Conservation (phyloP, 1,140 invertebrate species). For the Drosophila trapezifrons region DNA sequence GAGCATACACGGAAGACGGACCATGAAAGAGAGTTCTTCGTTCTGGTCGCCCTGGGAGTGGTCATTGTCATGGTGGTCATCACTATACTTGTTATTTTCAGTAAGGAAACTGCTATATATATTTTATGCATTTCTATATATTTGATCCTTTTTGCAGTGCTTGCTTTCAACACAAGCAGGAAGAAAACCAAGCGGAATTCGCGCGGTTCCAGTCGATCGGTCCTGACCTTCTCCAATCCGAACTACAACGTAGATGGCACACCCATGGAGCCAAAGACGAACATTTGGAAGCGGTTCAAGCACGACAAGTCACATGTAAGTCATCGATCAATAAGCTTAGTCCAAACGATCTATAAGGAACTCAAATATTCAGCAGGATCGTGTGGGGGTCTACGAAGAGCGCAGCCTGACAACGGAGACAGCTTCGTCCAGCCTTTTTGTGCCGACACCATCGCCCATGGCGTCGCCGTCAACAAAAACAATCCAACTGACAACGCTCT, state of each 20-base stretch:
- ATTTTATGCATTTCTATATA: neutral
- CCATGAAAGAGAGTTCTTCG: slow-evolving; percentile 64
- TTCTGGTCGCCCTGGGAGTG: slow-evolving; percentile 71
- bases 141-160: slow-evolving; percentile 70
- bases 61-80: slow-evolving; percentile 78
- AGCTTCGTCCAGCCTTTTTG: slow-evolving; percentile 80
- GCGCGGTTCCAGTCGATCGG: slow-evolving; percentile 86
- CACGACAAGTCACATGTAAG: slow-evolving; percentile 89
- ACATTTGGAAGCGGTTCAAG: slow-evolving; percentile 89
- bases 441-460: slow-evolving; percentile 81
- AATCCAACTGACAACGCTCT: slow-evolving; percentile 81
- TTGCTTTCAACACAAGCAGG: slow-evolving; percentile 85
- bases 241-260: slow-evolving; percentile 86
- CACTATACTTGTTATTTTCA: slow-evolving; percentile 76
- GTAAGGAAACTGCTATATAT: slow-evolving; percentile 44
- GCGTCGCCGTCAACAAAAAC: slow-evolving; percentile 80
- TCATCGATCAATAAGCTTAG: neutral
- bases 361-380: slow-evolving; percentile 64
- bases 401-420: slow-evolving; percentile 82
- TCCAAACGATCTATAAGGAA: too few species aligned
- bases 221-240: slow-evolving; percentile 91
- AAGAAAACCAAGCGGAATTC: slow-evolving; percentile 87
- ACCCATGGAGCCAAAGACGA: slow-evolving; percentile 86
- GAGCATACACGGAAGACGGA: slow-evolving; percentile 51
- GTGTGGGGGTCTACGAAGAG: slow-evolving; percentile 77